A percentile compares a stretch with the other conserved stretches of the same genome.
These are phyloP conservation scores for Halotydeus destructor DNA, from an alignment of 1,140 invertebrate species.

Conservation along the genomic window DNA sequence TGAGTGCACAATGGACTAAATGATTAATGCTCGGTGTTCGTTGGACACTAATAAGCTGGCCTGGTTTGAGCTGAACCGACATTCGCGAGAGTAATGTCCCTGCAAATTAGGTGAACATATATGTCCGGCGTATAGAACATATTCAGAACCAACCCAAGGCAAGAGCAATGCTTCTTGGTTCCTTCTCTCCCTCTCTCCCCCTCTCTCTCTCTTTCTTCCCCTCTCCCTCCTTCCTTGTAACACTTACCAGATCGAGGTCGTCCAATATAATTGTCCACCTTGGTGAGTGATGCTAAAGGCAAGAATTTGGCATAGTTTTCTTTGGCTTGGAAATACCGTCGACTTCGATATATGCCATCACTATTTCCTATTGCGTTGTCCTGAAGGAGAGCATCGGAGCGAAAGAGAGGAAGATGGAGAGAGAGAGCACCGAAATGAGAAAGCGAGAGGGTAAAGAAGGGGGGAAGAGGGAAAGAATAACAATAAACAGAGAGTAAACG, in stretches of 20 bases:
- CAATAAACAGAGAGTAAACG: not conserved
- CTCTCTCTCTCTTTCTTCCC: not conserved
- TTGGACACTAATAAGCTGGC: constrained; percentile 15
- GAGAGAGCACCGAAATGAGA: not conserved
- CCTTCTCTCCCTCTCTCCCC: not conserved
- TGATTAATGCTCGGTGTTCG: constrained; percentile 7
- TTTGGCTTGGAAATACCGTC: constrained; percentile 46
- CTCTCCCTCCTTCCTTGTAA: not conserved
- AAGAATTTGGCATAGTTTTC: constrained; percentile 34
- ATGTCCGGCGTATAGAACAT: not conserved
- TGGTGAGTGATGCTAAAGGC: constrained; percentile 29
- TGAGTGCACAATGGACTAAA: constrained; percentile 14
- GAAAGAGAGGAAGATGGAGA: not conserved
- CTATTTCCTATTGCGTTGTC: constrained; percentile 19
- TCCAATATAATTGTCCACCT: constrained; percentile 24
- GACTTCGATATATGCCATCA: constrained; percentile 50
- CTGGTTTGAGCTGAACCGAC: constrained; percentile 15
- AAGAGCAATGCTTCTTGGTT: not conserved
- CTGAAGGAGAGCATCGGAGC: constrained; percentile 11
- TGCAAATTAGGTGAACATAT: not conserved
- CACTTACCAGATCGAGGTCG: constrained; percentile 11
- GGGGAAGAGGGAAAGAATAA: not conserved
- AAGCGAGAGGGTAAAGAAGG: no score
- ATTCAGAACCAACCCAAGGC: not conserved
- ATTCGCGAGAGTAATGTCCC: constrained; percentile 15